Conservation (phyloP, 2,113 vertebrate genomes). For the Rhinichthys klamathensis region DNA sequence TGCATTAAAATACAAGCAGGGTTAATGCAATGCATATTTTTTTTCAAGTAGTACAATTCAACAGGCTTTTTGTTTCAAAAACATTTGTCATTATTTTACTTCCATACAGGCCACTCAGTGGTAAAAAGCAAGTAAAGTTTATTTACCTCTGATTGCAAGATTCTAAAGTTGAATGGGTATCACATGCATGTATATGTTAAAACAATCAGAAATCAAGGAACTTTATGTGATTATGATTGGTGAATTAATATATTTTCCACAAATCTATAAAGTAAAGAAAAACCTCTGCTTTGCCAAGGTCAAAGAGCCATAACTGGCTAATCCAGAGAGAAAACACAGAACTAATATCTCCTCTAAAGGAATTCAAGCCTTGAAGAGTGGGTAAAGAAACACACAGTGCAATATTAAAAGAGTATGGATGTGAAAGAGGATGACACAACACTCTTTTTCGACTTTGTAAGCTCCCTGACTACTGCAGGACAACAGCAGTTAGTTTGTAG, state of each 20-base stretch:
- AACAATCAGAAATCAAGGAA: background rate
- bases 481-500: background rate
- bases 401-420: background rate
- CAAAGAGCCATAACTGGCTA: background rate
- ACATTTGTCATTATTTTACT: too few relatives aligned
- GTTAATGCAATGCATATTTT: too few relatives aligned
- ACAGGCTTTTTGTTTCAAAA: too few relatives aligned
- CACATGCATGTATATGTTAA: background rate
- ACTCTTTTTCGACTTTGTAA: background rate
- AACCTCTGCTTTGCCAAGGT: background rate
- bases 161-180: too few relatives aligned
- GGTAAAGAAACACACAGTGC: background rate
- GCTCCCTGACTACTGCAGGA: background rate
- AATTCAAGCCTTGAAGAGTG: background rate
- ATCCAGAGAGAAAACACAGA: background rate
- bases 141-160: too few relatives aligned
- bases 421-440: background rate
- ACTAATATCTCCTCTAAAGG: background rate
- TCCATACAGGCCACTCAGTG: background rate
- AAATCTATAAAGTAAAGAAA: background rate
- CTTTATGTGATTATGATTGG: background rate
- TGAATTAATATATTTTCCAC: background rate
- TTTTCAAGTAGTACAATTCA: too few relatives aligned
- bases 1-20: too few relatives aligned
- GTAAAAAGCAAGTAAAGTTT: too few relatives aligned